A percentile compares a stretch with the other conserved stretches of the same genome.
Conservation (phyloP, 2,113 vertebrate genomes). For the Oxygymnocypris stewartii region DNA sequence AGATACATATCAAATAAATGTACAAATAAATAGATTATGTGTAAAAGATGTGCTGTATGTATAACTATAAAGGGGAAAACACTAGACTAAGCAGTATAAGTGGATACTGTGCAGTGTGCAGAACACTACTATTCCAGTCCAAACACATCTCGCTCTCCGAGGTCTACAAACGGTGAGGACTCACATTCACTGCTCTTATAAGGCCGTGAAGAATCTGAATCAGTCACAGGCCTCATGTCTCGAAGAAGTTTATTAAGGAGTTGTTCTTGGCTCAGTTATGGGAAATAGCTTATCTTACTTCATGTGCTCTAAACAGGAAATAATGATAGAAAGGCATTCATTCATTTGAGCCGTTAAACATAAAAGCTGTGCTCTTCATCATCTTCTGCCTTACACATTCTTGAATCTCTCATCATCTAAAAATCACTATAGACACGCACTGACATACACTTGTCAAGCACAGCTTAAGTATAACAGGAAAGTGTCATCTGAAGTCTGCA, state of each 20-base stretch:
- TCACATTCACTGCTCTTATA: slow-evolving; percentile 68
- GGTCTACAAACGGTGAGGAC: slow-evolving; percentile 19
- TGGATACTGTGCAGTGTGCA: not conserved
- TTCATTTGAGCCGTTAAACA: not conserved
- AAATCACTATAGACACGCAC: not conserved
- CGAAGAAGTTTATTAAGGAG: not conserved
- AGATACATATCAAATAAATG: not conserved
- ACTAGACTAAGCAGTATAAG: not conserved
- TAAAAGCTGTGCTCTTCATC: not conserved
- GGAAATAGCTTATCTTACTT: not conserved
- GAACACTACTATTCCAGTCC: not conserved
- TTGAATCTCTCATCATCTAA: not conserved
- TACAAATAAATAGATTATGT: not conserved
- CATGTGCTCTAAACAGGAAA: not conserved
- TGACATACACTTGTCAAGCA: not conserved
- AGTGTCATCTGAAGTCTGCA: not conserved
- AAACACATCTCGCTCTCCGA: slow-evolving; percentile 55
- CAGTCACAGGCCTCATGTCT: slow-evolving; percentile 8
- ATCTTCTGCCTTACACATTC: not conserved
- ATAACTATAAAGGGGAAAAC: not conserved
- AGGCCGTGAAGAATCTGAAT: slow-evolving; percentile 46
- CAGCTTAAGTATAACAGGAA: not conserved
- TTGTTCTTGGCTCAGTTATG: not conserved
- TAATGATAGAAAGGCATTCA: not conserved
- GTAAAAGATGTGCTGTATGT: not conserved